A percentile compares a stretch with the other conserved stretches of the same genome.
phyloP scores from a whole-genome alignment of 2,797 vertebrate species.

The Falco cherrug region DNA sequence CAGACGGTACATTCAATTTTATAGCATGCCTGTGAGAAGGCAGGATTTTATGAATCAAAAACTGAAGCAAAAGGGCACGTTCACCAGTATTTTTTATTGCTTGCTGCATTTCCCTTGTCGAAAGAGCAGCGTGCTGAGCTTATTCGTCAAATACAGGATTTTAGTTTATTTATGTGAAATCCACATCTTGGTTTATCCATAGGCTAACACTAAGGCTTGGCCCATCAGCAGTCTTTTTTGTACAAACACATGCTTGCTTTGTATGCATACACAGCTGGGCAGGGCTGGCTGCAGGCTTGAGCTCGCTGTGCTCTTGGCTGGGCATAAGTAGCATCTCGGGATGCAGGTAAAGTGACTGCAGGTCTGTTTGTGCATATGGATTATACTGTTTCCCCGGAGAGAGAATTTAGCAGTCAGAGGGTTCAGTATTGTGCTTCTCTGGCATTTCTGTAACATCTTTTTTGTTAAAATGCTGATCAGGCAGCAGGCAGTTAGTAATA shows the following conservation, averaged over 20 bases:
- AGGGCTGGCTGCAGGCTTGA: neutral
- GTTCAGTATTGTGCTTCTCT: neutral
- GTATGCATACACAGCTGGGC: neutral
- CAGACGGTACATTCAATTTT: neutral
- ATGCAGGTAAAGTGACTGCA: neutral
- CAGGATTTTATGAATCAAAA: neutral
- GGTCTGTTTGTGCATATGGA: neutral
- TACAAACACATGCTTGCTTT: neutral
- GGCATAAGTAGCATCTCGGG: neutral
- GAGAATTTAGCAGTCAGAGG: neutral
- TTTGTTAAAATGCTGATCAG: neutral
- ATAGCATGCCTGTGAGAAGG: neutral
- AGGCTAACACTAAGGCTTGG: neutral
- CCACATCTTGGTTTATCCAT: neutral
- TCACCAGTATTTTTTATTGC: neutral
- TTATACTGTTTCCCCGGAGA: neutral
- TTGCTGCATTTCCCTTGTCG: neutral
- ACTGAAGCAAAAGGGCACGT: neutral
- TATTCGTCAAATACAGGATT: neutral
- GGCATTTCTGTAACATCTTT: neutral
- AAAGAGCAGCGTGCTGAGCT: neutral
- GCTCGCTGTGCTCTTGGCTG: accelerated
- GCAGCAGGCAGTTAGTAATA: neutral
- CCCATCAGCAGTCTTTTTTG: neutral
- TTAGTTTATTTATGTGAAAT: neutral